Percentiles rank a stretch among this genome's conserved stretches.
Evolutionary conservation across 2,888 invertebrate genomes (phyloP).

Genomic region (Archips crataeganus): DNA sequence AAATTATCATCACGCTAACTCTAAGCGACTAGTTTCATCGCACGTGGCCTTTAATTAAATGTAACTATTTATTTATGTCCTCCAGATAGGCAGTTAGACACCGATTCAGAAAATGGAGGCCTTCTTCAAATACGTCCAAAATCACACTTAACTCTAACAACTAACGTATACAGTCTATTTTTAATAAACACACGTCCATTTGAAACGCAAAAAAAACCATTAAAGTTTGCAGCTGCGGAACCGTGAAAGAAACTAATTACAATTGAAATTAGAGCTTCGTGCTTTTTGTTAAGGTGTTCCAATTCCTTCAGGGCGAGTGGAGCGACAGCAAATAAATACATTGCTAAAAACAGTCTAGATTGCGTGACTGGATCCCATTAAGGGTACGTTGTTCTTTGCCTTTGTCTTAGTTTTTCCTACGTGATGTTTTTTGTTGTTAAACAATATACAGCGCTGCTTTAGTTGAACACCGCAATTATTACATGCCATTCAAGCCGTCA

Average conservation of each 20-base stretch:
- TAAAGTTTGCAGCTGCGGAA: not conserved
- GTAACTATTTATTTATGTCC: conserved; percentile 40
- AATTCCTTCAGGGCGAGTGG: not conserved
- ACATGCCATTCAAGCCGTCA: conserved; percentile 21
- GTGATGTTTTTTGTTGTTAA: conserved; percentile 17
- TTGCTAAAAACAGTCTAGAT: conserved; percentile 38
- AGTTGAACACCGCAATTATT: conserved; percentile 10
- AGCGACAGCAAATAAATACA: not conserved
- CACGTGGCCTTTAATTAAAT: conserved; percentile 30
- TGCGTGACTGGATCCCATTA: conserved; percentile 55
- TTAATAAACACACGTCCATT: conserved; percentile 22
- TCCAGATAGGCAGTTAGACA: conserved; percentile 47
- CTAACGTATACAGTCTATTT: conserved; percentile 35
- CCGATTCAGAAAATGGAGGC: conserved; percentile 55
- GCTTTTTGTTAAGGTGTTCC: not conserved
- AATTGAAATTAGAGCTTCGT: conserved; percentile 1
- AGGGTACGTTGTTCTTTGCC: conserved; percentile 43
- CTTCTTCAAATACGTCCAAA: conserved; percentile 25
- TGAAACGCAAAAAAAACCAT: conserved; percentile 9
- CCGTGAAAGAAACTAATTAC: too few relatives aligned
- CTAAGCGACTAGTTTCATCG: conserved; percentile 6
- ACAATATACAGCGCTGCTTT: conserved; percentile 27
- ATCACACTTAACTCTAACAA: conserved; percentile 28
- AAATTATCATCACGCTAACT: not conserved
- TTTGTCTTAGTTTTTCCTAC: conserved; percentile 37